Percentiles rank a stretch among this genome's conserved stretches.
Evolutionary conservation across 2,797 vertebrate species (phyloP).

Genomic region (Sebastes hubbsi): DNA sequence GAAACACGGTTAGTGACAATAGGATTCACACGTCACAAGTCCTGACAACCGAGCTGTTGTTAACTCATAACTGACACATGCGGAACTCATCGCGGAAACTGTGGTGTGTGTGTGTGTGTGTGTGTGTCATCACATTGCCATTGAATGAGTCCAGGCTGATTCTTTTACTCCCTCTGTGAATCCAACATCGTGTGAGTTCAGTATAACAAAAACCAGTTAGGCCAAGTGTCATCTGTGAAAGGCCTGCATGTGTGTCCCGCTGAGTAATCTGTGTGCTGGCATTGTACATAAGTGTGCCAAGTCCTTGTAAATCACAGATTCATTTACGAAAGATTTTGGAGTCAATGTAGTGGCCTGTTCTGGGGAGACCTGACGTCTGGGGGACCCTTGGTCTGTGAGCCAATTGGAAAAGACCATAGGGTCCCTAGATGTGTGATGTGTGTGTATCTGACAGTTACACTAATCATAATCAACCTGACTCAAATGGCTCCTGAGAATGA

Average conservation of each 20-base stretch:
- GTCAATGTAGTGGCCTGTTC: not conserved
- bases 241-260: not conserved
- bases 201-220: not conserved
- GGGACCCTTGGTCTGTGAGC: not conserved
- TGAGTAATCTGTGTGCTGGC: not conserved
- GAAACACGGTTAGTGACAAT: not conserved
- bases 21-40: not conserved
- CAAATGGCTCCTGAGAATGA: not conserved
- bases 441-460: not conserved
- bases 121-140: slow-evolving; percentile 11
- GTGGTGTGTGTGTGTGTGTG: not conserved
- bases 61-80: not conserved
- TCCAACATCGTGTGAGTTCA: not conserved
- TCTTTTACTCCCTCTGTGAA: not conserved
- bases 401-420: not conserved
- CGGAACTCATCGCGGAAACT: not conserved
- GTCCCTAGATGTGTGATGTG: not conserved
- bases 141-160: not conserved
- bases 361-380: not conserved
- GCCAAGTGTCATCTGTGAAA: not conserved
- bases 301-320: slow-evolving; percentile 34
- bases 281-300: slow-evolving; percentile 12
- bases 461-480: not conserved
- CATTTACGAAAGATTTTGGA: slow-evolving; percentile 5
- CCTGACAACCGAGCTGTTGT: not conserved